Conservation (phyloP, 1,140 invertebrate genomes). For the Drosophila melanica region DNA sequence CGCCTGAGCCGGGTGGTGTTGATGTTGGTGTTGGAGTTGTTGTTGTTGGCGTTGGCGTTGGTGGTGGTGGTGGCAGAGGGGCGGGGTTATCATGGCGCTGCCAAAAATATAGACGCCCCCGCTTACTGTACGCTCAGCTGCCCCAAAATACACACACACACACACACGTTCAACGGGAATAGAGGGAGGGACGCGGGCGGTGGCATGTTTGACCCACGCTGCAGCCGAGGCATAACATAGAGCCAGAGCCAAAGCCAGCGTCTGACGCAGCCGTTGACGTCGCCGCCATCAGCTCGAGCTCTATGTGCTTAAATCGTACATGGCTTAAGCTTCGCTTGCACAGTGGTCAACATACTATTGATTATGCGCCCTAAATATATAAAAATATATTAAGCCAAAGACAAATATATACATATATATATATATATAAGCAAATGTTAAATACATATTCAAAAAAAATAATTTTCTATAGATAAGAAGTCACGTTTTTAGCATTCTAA, state of each 20-base stretch:
- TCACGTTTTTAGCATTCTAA: too few species aligned
- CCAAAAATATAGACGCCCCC: slow-evolving; percentile 78
- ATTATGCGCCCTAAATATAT: background rate
- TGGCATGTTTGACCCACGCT: slow-evolving; percentile 61
- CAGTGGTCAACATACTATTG: slow-evolving; percentile 28
- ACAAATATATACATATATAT: background rate
- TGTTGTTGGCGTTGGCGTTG: background rate
- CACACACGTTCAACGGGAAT: slow-evolving; percentile 28
- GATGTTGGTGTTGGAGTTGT: background rate
- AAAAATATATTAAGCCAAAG: background rate
- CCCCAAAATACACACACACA: slow-evolving; percentile 37
- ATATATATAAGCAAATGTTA: too few species aligned
- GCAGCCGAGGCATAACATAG: slow-evolving; percentile 37
- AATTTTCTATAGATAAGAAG: too few species aligned
- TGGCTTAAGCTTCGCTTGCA: slow-evolving; percentile 70
- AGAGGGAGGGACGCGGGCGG: slow-evolving; percentile 21
- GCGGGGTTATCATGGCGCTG: slow-evolving; percentile 41
- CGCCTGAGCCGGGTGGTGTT: slow-evolving; percentile 22
- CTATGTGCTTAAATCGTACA: slow-evolving; percentile 51
- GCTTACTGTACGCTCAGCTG: slow-evolving; percentile 41
- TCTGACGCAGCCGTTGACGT: slow-evolving; percentile 37
- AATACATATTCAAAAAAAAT: too few species aligned
- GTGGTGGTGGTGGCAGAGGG: background rate
- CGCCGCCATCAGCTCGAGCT: slow-evolving; percentile 40
- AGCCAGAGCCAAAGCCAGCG: slow-evolving; percentile 32